phyloP scores from a whole-genome alignment of 2,888 invertebrate genomes.

The Frankliniella fusca region DNA sequence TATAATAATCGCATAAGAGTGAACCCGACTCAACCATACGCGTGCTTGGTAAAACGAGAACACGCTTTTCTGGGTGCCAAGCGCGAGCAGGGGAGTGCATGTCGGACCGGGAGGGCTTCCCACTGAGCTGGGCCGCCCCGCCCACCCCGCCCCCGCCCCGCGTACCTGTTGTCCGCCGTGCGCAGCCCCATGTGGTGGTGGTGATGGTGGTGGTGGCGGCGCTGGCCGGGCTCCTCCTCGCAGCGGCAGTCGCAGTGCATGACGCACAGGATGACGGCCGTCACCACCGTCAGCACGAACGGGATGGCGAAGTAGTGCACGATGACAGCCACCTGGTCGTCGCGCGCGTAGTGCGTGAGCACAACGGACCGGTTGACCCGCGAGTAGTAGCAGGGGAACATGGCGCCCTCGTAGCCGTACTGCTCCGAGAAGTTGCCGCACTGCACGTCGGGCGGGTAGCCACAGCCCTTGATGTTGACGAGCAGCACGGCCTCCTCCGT shows the following conservation, averaged over 20 bases:
- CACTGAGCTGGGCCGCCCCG: not conserved
- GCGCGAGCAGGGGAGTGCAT: not conserved
- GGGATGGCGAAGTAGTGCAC: constrained; percentile 80
- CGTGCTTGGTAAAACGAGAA: too few species aligned
- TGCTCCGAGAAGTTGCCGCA: constrained; percentile 70
- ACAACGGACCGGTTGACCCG: constrained; percentile 77
- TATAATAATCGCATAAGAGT: too few species aligned
- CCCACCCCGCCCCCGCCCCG: not conserved
- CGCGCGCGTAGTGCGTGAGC: constrained; percentile 75
- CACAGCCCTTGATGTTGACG: constrained; percentile 80
- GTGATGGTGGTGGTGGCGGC: constrained; percentile 3
- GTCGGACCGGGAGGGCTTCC: not conserved
- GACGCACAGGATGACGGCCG: constrained; percentile 78
- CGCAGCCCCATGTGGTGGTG: constrained; percentile 17
- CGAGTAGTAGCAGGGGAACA: constrained; percentile 65
- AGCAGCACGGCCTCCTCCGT: constrained; percentile 61
- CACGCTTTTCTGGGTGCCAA: too few species aligned
- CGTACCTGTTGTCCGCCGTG: constrained; percentile 11
- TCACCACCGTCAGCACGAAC: constrained; percentile 76
- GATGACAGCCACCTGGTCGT: constrained; percentile 75
- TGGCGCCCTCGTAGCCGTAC: constrained; percentile 65
- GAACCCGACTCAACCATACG: too few species aligned
- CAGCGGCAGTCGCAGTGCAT: constrained; percentile 64
- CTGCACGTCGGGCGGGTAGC: constrained; percentile 72
- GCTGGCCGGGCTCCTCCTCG: not conserved